Base-by-base conservation (phyloP, 2,797 vertebrate species). In the Muscicapa striata region DNA sequence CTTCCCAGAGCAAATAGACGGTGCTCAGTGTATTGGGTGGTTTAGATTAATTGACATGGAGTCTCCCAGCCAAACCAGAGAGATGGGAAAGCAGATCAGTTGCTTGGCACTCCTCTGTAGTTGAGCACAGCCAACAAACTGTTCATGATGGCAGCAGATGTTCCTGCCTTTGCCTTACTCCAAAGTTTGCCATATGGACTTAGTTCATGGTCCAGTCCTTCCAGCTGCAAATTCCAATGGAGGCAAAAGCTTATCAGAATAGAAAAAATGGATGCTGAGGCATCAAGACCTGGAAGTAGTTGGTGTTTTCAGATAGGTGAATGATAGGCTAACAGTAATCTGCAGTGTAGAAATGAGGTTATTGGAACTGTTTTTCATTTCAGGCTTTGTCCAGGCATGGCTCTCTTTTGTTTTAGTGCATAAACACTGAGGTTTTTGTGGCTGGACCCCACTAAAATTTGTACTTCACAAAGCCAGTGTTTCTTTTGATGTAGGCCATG, bases 181-280 rank as follows among this genome's bases (percentile, higher is more conserved):
- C 91, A 77, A 12, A 79, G 46, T 75, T 91, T 1, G 11, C 59
- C 1, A 0, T 74, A 67, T 81, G 86, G 66, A 45, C 52, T 76
- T 49, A 48, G 67, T 59, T 80, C 9, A 1, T 66, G 54, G 64
- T 52, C 62, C 26, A 3, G 83, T 86, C 30, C 49, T 74, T 23
- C 63, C 92, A 95, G 89, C 57, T 95, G 87, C 74, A 92, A 89
- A 93, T 95, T 94, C 89, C 92, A 91, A 57, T 29, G 27, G 34
- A 92, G 63, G 75, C 26, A 75, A 94, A 92, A 87, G 13, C 41
- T 20, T 27, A 21, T 74, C 54, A 32, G 55, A 88, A n/a, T 14
- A 59, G 75, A 74, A 82, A 64, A 79, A 54, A 0, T 19, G 41
- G n/a, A 67, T 84, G n/a, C 45, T 67, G 67, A 36, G 26, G 22